Percentiles rank a stretch among this genome's conserved stretches.
Conservation (phyloP, 2,797 vertebrate genomes). For the Chromis chromis region DNA sequence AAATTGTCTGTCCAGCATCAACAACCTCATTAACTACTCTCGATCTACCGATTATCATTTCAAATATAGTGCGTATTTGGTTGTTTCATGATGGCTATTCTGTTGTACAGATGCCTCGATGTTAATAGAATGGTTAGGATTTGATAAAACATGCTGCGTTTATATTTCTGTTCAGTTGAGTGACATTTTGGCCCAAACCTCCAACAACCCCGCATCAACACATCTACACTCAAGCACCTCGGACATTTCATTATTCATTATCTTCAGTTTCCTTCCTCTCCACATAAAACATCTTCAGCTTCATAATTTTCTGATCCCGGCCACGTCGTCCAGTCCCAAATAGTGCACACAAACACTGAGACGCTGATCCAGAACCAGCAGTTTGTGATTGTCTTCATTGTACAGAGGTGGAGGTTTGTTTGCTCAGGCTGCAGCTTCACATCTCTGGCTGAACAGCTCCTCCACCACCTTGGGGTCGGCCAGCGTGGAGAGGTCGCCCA, state of each 20-base stretch:
- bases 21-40: too few relatives aligned
- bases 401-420: not conserved
- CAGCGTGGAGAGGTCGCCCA: slow-evolving; percentile 88
- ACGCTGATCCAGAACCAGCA: slow-evolving; percentile 23
- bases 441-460: slow-evolving; percentile 85
- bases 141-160: too few relatives aligned
- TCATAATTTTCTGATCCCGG: slow-evolving; percentile 37
- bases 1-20: too few relatives aligned
- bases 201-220: not conserved
- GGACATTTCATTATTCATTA: not conserved
- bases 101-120: too few relatives aligned
- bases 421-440: slow-evolving; percentile 81
- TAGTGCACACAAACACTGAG: slow-evolving; percentile 4
- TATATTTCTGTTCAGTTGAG: not conserved
- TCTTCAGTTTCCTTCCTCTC: not conserved
- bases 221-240: too few relatives aligned
- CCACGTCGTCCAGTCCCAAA: slow-evolving; percentile 29
- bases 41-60: too few relatives aligned
- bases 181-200: slow-evolving; percentile 52
- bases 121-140: too few relatives aligned
- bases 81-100: too few relatives aligned
- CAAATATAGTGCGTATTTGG: too few relatives aligned
- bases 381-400: slow-evolving; percentile 29
- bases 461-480: slow-evolving; percentile 88
- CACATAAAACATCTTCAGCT: not conserved